Evolutionary conservation across 1,140 invertebrate species (phyloP).

Genomic region (Sminthurinus signatus): DNA sequence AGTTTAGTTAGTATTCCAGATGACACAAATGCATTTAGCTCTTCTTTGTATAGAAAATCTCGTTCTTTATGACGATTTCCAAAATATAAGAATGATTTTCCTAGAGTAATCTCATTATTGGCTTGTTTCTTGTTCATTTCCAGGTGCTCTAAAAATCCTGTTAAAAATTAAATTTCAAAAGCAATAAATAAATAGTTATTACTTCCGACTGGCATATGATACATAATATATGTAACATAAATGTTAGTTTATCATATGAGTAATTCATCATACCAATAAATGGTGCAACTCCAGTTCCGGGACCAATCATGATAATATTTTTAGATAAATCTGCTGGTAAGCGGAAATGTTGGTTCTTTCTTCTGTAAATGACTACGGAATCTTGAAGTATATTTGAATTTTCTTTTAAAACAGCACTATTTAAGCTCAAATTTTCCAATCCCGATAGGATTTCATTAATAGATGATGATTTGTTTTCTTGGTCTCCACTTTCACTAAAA

Average conservation of each 20-base stretch:
- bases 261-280: constrained; percentile 52
- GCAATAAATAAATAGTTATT: background rate
- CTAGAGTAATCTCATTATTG: constrained; percentile 43
- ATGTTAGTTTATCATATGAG: constrained; percentile 7
- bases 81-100: constrained; percentile 60
- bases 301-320: constrained; percentile 69
- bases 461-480: constrained; percentile 23
- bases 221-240: no score
- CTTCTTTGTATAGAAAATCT: constrained; percentile 56
- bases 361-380: constrained; percentile 54
- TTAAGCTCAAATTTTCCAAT: constrained; percentile 1
- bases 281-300: constrained; percentile 76
- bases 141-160: constrained; percentile 56
- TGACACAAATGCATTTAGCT: constrained; percentile 53
- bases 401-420: no score
- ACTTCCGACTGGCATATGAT: no score
- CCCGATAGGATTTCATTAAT: background rate
- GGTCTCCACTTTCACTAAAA: background rate
- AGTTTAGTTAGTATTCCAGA: constrained; percentile 52
- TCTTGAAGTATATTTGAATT: background rate
- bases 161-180: background rate
- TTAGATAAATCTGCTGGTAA: constrained; percentile 50
- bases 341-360: constrained; percentile 54
- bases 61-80: constrained; percentile 62
- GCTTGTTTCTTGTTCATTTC: constrained; percentile 42